Conservation (phyloP, 2,797 vertebrate species). For the Myiotriccus ornatus region DNA sequence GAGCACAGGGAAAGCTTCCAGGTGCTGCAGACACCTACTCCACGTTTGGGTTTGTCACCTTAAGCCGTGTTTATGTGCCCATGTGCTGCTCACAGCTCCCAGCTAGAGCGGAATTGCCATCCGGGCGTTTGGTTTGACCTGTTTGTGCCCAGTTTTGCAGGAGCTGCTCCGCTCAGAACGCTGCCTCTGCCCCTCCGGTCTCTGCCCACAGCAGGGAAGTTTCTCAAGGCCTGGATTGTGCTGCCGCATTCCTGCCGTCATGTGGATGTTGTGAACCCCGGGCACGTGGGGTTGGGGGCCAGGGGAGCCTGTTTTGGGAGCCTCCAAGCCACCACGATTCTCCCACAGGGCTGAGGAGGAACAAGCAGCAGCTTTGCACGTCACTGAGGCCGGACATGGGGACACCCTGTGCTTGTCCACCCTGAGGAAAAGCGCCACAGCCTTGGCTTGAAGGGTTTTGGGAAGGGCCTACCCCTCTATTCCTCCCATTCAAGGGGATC, state of each 20-base stretch:
- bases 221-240: slow-evolving; percentile 17
- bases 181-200: background rate
- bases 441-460: background rate
- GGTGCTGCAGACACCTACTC: background rate
- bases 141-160: background rate
- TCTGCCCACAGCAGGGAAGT: background rate
- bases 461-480: background rate
- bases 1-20: background rate
- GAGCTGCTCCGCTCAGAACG: background rate
- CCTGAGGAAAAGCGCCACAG: background rate
- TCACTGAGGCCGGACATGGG: rapidly evolving
- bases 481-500: rapidly evolving
- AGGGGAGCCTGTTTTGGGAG: background rate
- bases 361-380: background rate
- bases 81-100: background rate
- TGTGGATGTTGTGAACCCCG: rapidly evolving
- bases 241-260: background rate
- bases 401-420: background rate
- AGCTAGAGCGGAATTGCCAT: background rate
- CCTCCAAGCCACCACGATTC: background rate
- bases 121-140: background rate
- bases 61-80: rapidly evolving
- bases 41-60: background rate
- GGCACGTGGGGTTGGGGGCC: background rate
- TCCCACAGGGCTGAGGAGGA: background rate